phyloP scores from a whole-genome alignment of 2,797 vertebrate species.

The Girardinus metallicus region DNA sequence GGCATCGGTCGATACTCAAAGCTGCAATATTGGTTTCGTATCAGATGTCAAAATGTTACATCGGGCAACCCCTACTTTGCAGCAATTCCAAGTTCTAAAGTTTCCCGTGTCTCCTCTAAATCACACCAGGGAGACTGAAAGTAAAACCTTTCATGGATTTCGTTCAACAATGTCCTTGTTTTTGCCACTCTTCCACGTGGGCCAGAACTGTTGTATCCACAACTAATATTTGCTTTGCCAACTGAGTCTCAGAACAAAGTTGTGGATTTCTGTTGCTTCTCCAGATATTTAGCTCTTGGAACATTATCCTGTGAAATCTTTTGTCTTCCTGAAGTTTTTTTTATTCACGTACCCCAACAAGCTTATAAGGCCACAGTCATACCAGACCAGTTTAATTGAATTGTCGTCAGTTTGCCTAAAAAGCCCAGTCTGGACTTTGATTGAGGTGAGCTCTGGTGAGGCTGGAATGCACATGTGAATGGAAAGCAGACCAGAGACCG shows the following conservation, averaged over 20 bases:
- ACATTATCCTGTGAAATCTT: neutral
- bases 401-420: too few species aligned
- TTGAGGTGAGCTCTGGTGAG: too few species aligned
- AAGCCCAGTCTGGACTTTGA: too few species aligned
- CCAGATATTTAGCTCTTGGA: neutral
- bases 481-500: too few species aligned
- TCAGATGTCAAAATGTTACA: too few species aligned
- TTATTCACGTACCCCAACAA: neutral
- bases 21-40: too few species aligned
- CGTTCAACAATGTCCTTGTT: neutral
- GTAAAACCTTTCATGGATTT: neutral
- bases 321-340: neutral
- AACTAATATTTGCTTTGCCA: neutral
- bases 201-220: neutral
- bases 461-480: too few species aligned
- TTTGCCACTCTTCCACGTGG: neutral
- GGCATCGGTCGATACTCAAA: too few species aligned
- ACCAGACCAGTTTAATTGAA: too few species aligned
- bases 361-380: too few species aligned
- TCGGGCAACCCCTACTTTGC: neutral
- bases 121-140: neutral
- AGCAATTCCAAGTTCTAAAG: neutral
- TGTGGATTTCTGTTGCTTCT: neutral
- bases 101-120: neutral
- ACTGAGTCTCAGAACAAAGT: neutral